Base-by-base conservation (phyloP, 23 tunicate genomes). In the Phallusia fumigata region DNA sequence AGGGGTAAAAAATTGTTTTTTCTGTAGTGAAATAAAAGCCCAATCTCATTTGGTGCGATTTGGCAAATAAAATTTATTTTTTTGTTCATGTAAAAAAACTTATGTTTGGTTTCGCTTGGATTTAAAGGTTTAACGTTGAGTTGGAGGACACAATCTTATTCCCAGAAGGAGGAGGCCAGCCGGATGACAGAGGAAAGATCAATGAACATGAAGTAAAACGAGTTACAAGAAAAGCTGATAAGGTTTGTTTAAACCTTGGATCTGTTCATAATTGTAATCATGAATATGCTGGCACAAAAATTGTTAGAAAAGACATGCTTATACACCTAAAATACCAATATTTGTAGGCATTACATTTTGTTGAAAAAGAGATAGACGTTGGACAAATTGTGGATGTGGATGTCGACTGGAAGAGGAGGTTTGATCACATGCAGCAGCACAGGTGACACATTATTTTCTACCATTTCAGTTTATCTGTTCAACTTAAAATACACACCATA, bases 121-220 rank as follows among this genome's bases (percentile, higher is more conserved):
- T 40, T 45, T 76, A 15, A 30, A 84, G 99, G 36, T 95, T 32
- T 78, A 84, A 92, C 33, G 87, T 95, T 32, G 89, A 86, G 74
- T 73, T 95, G 65, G 84, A 87, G 32, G 99, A 95, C 79, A 95
- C 99, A 26, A 86, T 95, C 64, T 77, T 95, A n/a, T 95, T 95
- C 76, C 99, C 99, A 32, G 99, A 95, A 64, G 99, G 99, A 32
- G 99, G 99, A 0, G 99, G 99, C 0, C 99, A 95, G 49, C 99
- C 99, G 18, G 89, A 84, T 75, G 99, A 95, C 90, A 33, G 83
- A 35, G 99, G 99, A 44, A 90, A 86, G 18, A 93, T 93, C 30
- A 83, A 93, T 53, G 85, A 79, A 30, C 32, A 84, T 35, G 82
- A 76, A 47, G 98, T 93, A n/a, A 69, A 80, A 49, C 84, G 74